Evolutionary conservation across 2,113 vertebrate species (phyloP), one percentile per base, ranked within the genome.

Genomic region (Nothobranchius furzeri): DNA sequence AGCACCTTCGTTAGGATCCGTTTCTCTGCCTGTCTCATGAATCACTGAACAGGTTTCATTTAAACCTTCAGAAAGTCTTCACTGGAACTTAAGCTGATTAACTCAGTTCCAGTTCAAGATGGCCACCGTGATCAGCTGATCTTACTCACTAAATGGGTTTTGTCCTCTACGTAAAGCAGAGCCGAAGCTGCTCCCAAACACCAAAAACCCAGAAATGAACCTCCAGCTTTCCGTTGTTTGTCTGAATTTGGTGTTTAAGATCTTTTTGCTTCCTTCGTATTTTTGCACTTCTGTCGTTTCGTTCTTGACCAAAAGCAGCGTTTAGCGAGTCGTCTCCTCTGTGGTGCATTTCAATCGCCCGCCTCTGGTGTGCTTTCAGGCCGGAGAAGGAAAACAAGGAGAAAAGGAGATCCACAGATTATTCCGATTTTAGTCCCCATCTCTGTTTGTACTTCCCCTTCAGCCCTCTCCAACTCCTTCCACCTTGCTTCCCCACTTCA

Each of bases 231-330:
- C 4, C 4, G 14, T 7, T 55, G 6, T 55, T 10, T 36, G 12
- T 35, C 30, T 36, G 12, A 9, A 9, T 9, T 11, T 9, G 36
- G 1, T 45, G 10, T 60, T 12, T 56, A 25, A 55, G 5, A 36
- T 7, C 14, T 3, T 49, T 30, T 30, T 30, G 3, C 30, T 30
- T 30, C 4, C 1, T 52, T 20, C 5, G 55, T 30, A 9, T 8
- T 58, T 55, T 62, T 6, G 53, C 48, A 30, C 14, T 25, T 49
- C 7, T 7, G 17, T 40, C 9, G 8, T 30, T 75, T 75, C 2
- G 30, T 81, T 68, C 64, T 79, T 70, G 66, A 86, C 79, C 74
- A 42, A 67, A 75, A 65, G 68, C 68, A 51, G 43, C 7, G 17
- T 80, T 75, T 78, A 75, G 78, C 73, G 47, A 66, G 30, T 66